Percentiles rank a stretch among this genome's conserved stretches.
phyloP scores from a whole-genome alignment of 2,888 invertebrate species.

The Patella caerulea region DNA sequence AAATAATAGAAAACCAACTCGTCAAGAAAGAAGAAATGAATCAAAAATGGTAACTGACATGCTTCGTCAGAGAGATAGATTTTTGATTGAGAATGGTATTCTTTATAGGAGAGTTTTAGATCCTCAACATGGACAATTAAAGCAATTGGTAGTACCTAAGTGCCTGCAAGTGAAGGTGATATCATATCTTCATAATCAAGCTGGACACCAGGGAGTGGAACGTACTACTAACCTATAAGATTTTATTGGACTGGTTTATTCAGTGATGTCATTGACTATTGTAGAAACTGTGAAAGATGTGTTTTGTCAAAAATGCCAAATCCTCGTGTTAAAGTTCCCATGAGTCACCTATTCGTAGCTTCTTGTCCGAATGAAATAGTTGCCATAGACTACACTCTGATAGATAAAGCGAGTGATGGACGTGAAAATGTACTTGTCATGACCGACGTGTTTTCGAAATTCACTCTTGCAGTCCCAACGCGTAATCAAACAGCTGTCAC shows the following conservation, averaged over 20 bases:
- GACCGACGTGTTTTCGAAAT: constrained; percentile 39
- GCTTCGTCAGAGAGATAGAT: constrained; percentile 14
- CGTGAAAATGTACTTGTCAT: constrained; percentile 47
- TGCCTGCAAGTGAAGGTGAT: constrained; percentile 12
- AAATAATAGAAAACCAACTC: not conserved
- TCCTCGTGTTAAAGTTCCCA: constrained; percentile 22
- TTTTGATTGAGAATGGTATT: constrained; percentile 1
- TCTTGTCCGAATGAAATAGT: constrained; percentile 38
- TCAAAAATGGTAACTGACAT: not conserved
- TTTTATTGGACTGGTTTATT: constrained; percentile 43
- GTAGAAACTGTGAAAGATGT: constrained; percentile 41
- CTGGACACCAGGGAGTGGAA: constrained; percentile 38
- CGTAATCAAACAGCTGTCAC: constrained; percentile 27
- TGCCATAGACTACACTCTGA: constrained; percentile 42
- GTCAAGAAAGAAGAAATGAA: not conserved
- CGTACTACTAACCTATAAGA: constrained; percentile 32
- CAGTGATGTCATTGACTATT: constrained; percentile 32
- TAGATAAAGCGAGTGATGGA: constrained; percentile 36
- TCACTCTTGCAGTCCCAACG: constrained; percentile 23
- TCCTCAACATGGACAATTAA: not conserved
- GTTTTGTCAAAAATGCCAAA: constrained; percentile 26
- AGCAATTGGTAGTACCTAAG: constrained; percentile 20
- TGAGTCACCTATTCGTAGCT: constrained; percentile 32
- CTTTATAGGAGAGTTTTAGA: not conserved
- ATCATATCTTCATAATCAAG: constrained; percentile 28